Base-by-base conservation (phyloP, 2,113 vertebrate species). In the Pycnonotus jocosus region DNA sequence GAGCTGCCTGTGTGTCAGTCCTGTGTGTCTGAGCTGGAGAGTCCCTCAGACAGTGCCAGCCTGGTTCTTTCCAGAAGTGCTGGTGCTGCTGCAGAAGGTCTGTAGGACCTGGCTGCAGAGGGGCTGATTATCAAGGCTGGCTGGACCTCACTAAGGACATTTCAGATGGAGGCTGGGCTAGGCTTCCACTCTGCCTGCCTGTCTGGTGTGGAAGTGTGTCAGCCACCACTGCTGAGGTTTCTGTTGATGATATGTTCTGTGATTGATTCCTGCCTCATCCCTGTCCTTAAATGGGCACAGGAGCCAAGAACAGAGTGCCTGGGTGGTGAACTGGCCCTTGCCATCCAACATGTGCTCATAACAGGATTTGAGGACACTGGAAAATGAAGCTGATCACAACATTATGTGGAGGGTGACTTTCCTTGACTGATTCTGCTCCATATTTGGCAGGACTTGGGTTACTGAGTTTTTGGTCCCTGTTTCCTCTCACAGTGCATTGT, bases 371-470 rank as follows among this genome's bases (percentile, higher is more conserved):
- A 64, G 62, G 45, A 27, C 38, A 11, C 14, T 42, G 50, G 40
- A 28, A 74, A 61, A 57, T 25, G 3, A 86, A 86, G 42, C 42
- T 57, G 31, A 35, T 76, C 21, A 48, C 30, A 71, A 11, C n/a
- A 10, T 58, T 1, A 1, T 38, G 31, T 73, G 65, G 37, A 57
- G 44, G 11, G 22, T 51, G 28, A 66, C 72, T 82, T 62, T 53
- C 33, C 40, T 40, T 70, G 56, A 20, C 65, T 51, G n/a, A 14
- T 70, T 56, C 42, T 92, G 71, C 47, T 76, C 45, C 4, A 2
- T 2, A 3, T 58, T 58, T 65, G 37, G 61, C n/a, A 69, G 50
- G 30, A 31, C 11, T 1, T 0, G 3, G 3, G 1, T 56, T 74
- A 45, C 14, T 38, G 42, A 35, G 21, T 4, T 68, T 69, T 42